These are phyloP conservation scores for Clarias macrocephalus DNA, from an alignment of 2,113 vertebrate genomes.

Conservation along the genomic window DNA sequence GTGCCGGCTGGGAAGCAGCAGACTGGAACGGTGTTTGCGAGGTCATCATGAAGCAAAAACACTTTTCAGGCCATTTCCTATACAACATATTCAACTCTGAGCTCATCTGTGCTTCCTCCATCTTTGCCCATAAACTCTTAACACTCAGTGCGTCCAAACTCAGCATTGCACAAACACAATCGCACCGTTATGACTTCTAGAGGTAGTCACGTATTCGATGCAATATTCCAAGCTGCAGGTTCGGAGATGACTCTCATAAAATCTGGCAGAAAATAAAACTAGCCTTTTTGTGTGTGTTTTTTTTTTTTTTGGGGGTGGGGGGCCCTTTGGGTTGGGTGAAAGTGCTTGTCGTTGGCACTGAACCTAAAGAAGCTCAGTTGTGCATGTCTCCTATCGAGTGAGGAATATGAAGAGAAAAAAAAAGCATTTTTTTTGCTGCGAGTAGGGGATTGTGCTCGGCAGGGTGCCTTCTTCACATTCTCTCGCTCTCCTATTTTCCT, in stretches of 20 bases:
- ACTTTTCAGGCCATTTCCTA: conserved; percentile 21
- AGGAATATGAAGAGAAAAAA: conserved; percentile 15
- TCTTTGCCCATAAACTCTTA: conserved; percentile 10
- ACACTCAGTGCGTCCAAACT: neutral
- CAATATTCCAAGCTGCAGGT: neutral
- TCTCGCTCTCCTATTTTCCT: conserved; percentile 30
- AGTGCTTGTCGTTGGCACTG: neutral
- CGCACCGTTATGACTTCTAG: neutral
- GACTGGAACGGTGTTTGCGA: conserved; percentile 37
- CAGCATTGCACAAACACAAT: neutral
- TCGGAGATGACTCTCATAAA: neutral
- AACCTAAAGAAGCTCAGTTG: conserved; percentile 5
- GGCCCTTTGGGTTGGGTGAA: neutral
- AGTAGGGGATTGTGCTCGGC: conserved; percentile 20
- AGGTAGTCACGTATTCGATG: neutral
- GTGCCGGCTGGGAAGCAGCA: conserved; percentile 30
- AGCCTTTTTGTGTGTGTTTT: neutral
- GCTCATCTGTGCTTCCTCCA: neutral
- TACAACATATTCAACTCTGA: conserved; percentile 17
- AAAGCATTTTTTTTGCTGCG: neutral
- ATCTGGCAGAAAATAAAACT: neutral
- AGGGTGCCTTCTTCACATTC: conserved; percentile 25
- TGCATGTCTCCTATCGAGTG: conserved; percentile 17
- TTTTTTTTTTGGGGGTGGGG: neutral
- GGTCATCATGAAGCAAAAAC: conserved; percentile 34